Base-by-base conservation (phyloP, 1,140 invertebrate species). In the Caerostris extrusa region DNA sequence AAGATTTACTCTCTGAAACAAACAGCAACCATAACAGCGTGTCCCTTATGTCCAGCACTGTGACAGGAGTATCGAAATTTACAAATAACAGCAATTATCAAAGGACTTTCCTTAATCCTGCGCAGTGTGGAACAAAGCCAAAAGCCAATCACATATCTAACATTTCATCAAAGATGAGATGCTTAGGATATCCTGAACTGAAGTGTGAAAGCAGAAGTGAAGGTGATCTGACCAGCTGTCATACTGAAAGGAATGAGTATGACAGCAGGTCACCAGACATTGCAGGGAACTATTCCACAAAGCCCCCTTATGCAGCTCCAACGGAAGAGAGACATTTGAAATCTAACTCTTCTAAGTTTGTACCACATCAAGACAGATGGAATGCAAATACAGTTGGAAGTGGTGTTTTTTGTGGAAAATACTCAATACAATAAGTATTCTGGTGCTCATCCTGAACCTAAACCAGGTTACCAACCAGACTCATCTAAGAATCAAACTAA, bases 181-280 rank as follows among this genome's bases (percentile, higher is more conserved):
- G 77, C 50, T n/a, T 83, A 34, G 87, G 88, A 12, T 69, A 90
- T 50, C 61, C 88, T 14, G 90, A 94, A 50, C 17, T 94, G 17
- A 91, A 91, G 56, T 12, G 93, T 3, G 93, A 94, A 19, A 94
- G 93, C 56, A 91, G 90, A 88, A 94, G 93, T 64, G 93, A 94
- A 77, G 93, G 93, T 19, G 93, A 94, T 53, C 67, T 94, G 8
- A 94, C 93, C 4, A 90, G 93, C 14, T 94, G 93, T 71, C 81
- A 90, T 61, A 83, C 77, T 8, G 88, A 90, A 3, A 67, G 61
- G 82, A 93, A 67, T 50, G 93, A 90, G 3, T 69, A 90, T n/a
- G 64, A 94, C 7, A 5, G 69, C 7, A 61, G 60, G 34, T 61
- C 10, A 17, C 69, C 71, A 57, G 55, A 90, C 34, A 10, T n/a